Conservation (phyloP, 2,888 invertebrate genomes). For the Plebejus anna region DNA sequence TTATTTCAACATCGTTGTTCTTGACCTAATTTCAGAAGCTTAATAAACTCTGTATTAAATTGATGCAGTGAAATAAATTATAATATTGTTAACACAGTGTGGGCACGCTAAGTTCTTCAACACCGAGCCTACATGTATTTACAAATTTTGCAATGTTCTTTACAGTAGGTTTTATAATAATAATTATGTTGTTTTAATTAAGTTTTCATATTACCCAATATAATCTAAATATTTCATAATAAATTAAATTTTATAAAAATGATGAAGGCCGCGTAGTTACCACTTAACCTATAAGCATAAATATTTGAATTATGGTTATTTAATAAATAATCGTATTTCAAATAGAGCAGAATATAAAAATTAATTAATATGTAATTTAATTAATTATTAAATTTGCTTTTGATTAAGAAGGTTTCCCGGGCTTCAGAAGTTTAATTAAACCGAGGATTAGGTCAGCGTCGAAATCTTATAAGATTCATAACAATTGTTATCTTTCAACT, state of each 20-base stretch:
- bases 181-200: too few species aligned
- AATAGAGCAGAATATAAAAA: background rate
- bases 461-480: constrained; percentile 28
- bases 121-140: background rate
- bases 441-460: constrained; percentile 24
- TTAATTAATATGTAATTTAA: constrained; percentile 3
- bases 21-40: constrained; percentile 41
- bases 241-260: too few species aligned
- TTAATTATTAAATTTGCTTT: constrained; percentile 22
- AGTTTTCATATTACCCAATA: too few species aligned
- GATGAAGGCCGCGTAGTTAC: too few species aligned
- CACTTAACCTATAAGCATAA: too few species aligned
- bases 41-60: constrained; percentile 36
- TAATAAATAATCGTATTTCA: background rate
- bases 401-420: constrained; percentile 10
- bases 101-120: background rate
- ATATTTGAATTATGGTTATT: background rate
- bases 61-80: constrained; percentile 33
- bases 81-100: constrained; percentile 27
- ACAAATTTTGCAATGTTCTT: background rate
- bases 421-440: constrained; percentile 21
- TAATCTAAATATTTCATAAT: too few species aligned
- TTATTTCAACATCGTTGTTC: constrained; percentile 40
- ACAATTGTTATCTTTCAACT: constrained; percentile 25
- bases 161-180: background rate